Evolutionary conservation across 2,888 invertebrate species (phyloP), one percentile per base, ranked within the genome.

Genomic region (Synanthedon vespiformis): DNA sequence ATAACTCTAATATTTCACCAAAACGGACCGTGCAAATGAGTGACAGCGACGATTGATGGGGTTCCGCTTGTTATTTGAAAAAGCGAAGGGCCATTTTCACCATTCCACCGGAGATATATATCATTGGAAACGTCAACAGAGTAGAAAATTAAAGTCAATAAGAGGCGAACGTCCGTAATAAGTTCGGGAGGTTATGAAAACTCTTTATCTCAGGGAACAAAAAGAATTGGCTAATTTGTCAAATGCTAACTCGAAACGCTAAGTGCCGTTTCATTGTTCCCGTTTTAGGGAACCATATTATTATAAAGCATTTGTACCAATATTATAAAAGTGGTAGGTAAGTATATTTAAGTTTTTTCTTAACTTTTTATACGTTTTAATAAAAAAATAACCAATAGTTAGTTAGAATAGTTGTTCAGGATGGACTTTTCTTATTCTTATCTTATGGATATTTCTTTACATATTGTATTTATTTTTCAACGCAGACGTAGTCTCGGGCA

Each of bases 91-190:
- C 79, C 79, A 83, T 84, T 86, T 75, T 68, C 74, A 69, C 80
- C 73, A 72, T 78, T 77, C 74, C 65, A 62, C 67, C 61, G 64
- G 63, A 80, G 78, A 72, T 80, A 85, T 84, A 82, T 80, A 84
- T 87, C 83, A 85, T 77, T 77, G 77, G 75, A 71, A 78, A 80
- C 80, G 86, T 84, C 83, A 85, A 85, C 80, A 85, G 73, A 71
- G 80, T 74, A 83, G 82, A 85, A 86, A 85, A 85, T 86, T 85
- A 85, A 85, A 85, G 81, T 84, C 81, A 85, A 83, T 84, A 83
- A 75, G 75, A 75, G 68, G 62, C 63, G 67, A 72, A 68, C 63
- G 68, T 62, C 56, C 59, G 79, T 80, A 80, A 82, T 83, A 82
- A 82, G 76, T 67, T 70, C 65, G 55, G 54, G 67, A 70, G 72